Evolutionary conservation across 2,888 invertebrate genomes (phyloP).

Genomic region (Lithosia quadra): DNA sequence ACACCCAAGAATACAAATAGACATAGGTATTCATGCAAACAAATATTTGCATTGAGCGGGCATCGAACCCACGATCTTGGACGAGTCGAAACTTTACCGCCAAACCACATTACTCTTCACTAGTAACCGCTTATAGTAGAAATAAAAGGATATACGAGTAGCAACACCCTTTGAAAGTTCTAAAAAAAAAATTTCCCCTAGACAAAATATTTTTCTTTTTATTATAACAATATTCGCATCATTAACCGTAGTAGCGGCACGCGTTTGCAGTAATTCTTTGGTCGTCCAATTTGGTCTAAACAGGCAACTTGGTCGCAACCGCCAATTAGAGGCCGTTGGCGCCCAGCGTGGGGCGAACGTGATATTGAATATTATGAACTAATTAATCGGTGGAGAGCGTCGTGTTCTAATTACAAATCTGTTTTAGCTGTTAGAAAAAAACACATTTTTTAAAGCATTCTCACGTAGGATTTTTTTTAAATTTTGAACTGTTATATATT

Average conservation of each 20-base stretch:
- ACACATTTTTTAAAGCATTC: neutral
- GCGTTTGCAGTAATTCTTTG: slow-evolving; percentile 44
- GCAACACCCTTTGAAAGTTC: neutral
- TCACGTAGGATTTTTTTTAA: neutral
- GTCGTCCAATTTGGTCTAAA: slow-evolving; percentile 61
- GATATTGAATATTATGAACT: slow-evolving; percentile 64
- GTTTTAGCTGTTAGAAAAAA: neutral
- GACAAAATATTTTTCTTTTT: slow-evolving; percentile 25
- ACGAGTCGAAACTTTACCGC: too few relatives aligned
- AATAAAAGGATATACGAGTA: neutral
- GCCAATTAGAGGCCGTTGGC: slow-evolving; percentile 63
- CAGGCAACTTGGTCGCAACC: slow-evolving; percentile 62
- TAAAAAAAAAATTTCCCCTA: slow-evolving; percentile 6
- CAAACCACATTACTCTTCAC: neutral
- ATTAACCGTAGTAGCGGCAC: slow-evolving; percentile 51
- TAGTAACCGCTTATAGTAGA: neutral
- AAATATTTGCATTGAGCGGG: neutral
- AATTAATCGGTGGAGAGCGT: slow-evolving; percentile 50
- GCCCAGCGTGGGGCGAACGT: slow-evolving; percentile 63
- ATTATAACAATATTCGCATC: slow-evolving; percentile 41
- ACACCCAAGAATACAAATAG: too few relatives aligned
- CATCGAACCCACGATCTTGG: too few relatives aligned
- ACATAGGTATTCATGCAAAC: too few relatives aligned
- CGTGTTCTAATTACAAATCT: slow-evolving; percentile 22
- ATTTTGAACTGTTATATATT: neutral